Conservation (phyloP, 2,888 invertebrate genomes). For the Branchellion lobata region DNA sequence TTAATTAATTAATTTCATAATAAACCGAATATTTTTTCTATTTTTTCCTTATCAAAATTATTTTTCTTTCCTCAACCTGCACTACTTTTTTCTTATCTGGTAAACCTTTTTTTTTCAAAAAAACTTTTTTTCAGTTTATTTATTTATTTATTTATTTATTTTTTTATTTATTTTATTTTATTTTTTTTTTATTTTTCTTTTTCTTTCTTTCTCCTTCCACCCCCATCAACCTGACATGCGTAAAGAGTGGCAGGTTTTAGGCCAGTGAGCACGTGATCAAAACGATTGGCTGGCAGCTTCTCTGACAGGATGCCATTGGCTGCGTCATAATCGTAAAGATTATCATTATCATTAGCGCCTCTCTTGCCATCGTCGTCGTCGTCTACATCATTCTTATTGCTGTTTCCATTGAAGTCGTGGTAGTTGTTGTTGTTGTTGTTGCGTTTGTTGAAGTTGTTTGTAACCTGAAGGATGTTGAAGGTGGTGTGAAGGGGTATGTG, state of each 20-base stretch:
- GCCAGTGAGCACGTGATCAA: neutral
- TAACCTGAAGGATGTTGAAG: slow-evolving; percentile 10
- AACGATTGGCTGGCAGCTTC: neutral
- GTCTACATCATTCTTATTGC: neutral
- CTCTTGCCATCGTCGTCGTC: slow-evolving; percentile 86
- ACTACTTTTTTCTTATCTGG: no score
- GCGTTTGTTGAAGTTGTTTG: neutral
- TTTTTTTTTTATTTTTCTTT: no score
- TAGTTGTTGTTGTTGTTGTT: neutral
- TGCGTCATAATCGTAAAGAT: slow-evolving; percentile 70
- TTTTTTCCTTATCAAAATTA: no score
- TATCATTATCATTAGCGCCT: slow-evolving; percentile 73
- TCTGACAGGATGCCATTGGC: neutral
- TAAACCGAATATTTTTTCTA: no score
- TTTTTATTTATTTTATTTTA: neutral
- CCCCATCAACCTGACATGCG: neutral
- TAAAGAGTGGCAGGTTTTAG: neutral
- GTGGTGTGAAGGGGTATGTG: neutral
- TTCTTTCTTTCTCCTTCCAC: no score
- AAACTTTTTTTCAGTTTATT: neutral
- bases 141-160: neutral
- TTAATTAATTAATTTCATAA: no score
- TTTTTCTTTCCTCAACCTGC: no score
- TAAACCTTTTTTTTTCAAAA: no score
- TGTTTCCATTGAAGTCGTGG: neutral